Conservation (phyloP, 30 jellyfish, hydroid and myxozoan species). For the Cassiopea xamachana region DNA sequence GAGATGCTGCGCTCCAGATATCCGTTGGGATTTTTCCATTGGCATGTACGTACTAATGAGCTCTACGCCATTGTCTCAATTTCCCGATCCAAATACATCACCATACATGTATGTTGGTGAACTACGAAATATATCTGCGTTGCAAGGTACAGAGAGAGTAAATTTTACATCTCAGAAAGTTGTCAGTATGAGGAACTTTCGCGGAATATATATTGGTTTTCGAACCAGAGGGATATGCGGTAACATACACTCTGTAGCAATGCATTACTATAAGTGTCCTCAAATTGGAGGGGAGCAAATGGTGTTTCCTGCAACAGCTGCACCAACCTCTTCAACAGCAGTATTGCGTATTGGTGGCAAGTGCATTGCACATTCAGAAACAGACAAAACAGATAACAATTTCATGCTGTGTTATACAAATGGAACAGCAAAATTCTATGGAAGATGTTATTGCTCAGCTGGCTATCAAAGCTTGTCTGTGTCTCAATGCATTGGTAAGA, state of each 20-base stretch:
- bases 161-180: neutral
- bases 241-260: neutral
- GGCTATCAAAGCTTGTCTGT: conserved; percentile 40
- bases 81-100: neutral
- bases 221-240: conserved; percentile 66
- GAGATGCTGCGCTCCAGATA: neutral
- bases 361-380: conserved; percentile 49
- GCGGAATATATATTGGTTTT: conserved; percentile 47
- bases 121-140: conserved; percentile 8
- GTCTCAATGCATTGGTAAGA: neutral
- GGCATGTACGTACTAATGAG: neutral
- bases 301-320: conserved; percentile 27
- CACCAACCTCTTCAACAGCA: conserved; percentile 42
- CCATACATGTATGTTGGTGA: neutral
- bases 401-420: conserved; percentile 57
- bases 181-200: conserved; percentile 8
- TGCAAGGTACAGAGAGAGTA: neutral
- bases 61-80: neutral
- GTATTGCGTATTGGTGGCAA: conserved; percentile 24
- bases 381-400: neutral
- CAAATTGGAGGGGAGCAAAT: conserved; percentile 40
- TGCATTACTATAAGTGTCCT: conserved; percentile 60
- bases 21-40: neutral
- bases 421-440: conserved; percentile 69
- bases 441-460: conserved; percentile 72